phyloP scores from a whole-genome alignment of 2,888 invertebrate species.

The Nomada goodeniana region DNA sequence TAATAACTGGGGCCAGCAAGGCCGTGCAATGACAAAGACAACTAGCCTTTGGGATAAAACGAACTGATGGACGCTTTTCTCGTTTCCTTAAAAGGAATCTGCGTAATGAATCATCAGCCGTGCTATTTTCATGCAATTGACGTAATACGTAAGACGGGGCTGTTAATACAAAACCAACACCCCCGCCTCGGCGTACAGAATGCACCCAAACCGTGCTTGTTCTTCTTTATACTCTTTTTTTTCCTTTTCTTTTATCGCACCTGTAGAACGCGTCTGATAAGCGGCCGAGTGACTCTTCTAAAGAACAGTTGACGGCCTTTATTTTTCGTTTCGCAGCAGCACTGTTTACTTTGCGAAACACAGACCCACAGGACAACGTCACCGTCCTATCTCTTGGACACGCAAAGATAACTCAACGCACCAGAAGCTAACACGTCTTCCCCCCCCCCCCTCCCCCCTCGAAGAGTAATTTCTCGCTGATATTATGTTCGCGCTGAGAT shows the following conservation, averaged over 20 bases:
- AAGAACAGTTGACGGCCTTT: slow-evolving; percentile 21
- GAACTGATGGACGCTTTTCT: slow-evolving; percentile 48
- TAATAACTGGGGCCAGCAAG: slow-evolving; percentile 22
- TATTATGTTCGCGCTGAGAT: neutral
- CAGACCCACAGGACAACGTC: slow-evolving; percentile 35
- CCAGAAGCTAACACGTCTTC: neutral
- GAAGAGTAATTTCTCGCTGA: slow-evolving; percentile 1
- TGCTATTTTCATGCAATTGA: slow-evolving; percentile 69
- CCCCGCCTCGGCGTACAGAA: slow-evolving; percentile 37
- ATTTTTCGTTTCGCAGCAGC: slow-evolving; percentile 15
- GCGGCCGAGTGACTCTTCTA: neutral
- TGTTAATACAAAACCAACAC: slow-evolving; percentile 56
- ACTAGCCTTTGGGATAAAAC: slow-evolving; percentile 25
- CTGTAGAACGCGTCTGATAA: slow-evolving; percentile 35
- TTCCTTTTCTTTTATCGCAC: slow-evolving; percentile 41
- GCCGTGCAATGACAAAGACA: slow-evolving; percentile 20
- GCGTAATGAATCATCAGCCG: slow-evolving; percentile 63
- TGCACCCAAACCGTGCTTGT: slow-evolving; percentile 12
- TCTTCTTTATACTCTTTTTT: slow-evolving; percentile 2
- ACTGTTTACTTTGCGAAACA: slow-evolving; percentile 30
- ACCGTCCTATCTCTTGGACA: slow-evolving; percentile 22
- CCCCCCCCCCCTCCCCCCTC: too few relatives aligned
- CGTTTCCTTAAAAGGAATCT: slow-evolving; percentile 52
- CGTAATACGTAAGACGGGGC: slow-evolving; percentile 50
- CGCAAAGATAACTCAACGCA: slow-evolving; percentile 25